These are phyloP conservation scores for Petrolisthes manimaculis DNA, from an alignment of 2,888 invertebrate genomes.

Conservation along the genomic window DNA sequence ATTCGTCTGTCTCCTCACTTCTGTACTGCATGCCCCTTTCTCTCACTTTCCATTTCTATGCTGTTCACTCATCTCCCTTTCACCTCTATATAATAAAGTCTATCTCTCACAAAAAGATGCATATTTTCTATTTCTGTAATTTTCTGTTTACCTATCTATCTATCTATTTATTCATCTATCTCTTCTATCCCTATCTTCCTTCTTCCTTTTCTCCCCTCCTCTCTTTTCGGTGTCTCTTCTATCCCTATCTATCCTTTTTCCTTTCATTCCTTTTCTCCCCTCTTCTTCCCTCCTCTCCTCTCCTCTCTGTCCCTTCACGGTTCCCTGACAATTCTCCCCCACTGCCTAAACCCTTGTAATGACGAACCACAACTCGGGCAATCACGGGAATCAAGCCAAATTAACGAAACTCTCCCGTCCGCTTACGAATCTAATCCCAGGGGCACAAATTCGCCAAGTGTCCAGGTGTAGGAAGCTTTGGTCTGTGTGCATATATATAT, in stretches of 20 bases:
- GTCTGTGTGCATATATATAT: slow-evolving; percentile 29
- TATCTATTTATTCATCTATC: too few species aligned
- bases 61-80: neutral
- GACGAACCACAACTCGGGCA: neutral
- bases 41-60: neutral
- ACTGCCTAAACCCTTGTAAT: neutral
- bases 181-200: neutral
- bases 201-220: neutral
- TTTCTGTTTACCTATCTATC: too few species aligned
- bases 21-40: neutral
- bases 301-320: neutral
- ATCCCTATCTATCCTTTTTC: neutral
- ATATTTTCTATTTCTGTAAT: too few species aligned
- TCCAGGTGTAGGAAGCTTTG: neutral
- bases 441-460: neutral
- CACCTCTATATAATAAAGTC: too few species aligned
- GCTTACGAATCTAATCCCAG: neutral
- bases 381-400: slow-evolving; percentile 1
- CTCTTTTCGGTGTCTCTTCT: neutral
- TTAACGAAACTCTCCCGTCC: neutral
- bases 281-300: neutral
- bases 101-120: too few species aligned
- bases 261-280: neutral
- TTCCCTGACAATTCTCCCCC: neutral
- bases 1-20: neutral